Evolutionary conservation across 2,797 vertebrate genomes (phyloP).

Genomic region (Hydrophis major): DNA sequence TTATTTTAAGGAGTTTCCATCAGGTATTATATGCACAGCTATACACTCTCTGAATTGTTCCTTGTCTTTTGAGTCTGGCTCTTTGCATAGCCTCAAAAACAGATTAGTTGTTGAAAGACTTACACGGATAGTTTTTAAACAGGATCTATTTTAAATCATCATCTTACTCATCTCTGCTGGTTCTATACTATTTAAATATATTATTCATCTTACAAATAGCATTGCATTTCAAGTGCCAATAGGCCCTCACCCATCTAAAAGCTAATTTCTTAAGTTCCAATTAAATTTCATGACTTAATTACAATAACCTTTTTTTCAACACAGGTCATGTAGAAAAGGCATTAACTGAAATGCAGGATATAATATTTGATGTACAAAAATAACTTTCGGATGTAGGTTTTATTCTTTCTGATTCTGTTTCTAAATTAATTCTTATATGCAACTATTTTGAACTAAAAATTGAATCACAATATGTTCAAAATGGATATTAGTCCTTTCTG

Average conservation of each 20-base stretch:
- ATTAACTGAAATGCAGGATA: neutral
- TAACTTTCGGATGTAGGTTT: neutral
- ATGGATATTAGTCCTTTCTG: neutral
- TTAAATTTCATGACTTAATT: neutral
- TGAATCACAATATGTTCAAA: neutral
- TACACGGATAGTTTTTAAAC: neutral
- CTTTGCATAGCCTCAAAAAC: neutral
- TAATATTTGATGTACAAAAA: neutral
- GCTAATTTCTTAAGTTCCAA: neutral
- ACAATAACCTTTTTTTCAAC: neutral
- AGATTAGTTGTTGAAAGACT: neutral
- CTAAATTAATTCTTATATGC: neutral
- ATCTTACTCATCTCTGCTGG: neutral
- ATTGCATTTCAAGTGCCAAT: neutral
- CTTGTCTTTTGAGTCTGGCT: neutral
- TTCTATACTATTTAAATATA: neutral
- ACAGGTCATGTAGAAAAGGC: neutral
- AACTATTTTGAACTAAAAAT: neutral
- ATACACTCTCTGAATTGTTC: neutral
- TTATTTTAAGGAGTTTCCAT: neutral
- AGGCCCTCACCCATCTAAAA: neutral
- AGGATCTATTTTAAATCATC: neutral
- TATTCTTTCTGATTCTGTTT: neutral
- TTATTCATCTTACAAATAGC: neutral
- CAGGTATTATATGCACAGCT: neutral